phyloP scores from a whole-genome alignment of 2,797 vertebrate genomes.

The Gobio occitaniae region DNA sequence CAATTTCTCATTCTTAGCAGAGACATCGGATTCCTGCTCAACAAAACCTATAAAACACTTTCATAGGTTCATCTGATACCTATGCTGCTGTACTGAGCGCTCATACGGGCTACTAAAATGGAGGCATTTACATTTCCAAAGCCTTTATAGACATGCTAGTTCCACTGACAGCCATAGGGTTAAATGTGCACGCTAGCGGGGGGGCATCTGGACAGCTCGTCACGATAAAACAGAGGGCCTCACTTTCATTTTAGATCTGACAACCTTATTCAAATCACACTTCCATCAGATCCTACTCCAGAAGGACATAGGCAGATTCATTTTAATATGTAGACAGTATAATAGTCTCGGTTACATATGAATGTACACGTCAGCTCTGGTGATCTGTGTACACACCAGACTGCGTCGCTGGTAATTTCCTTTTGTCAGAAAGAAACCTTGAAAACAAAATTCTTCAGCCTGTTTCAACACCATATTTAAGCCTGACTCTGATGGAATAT shows the following conservation, averaged over 20 bases:
- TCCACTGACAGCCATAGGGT: conserved; percentile 48
- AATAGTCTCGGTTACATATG: conserved; percentile 24
- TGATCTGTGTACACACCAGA: conserved; percentile 17
- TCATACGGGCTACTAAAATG: conserved; percentile 51
- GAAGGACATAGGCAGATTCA: conserved; percentile 22
- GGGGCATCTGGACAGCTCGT: conserved; percentile 55
- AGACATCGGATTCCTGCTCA: conserved; percentile 29
- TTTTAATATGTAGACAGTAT: conserved; percentile 40
- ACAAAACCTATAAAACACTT: conserved; percentile 46
- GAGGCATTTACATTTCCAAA: conserved; percentile 48
- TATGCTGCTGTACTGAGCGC: conserved; percentile 28
- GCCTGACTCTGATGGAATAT: no score
- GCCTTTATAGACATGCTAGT: conserved; percentile 52
- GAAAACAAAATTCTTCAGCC: background rate
- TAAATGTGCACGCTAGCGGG: conserved; percentile 56
- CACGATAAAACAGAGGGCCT: conserved; percentile 44
- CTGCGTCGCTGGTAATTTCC: background rate
- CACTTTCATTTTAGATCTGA: conserved; percentile 60
- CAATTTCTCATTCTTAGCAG: conserved; percentile 16
- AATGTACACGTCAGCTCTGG: conserved; percentile 18
- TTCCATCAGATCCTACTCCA: conserved; percentile 51
- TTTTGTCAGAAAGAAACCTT: background rate
- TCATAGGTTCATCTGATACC: conserved; percentile 52
- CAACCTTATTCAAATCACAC: conserved; percentile 56
- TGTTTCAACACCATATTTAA: background rate